A percentile compares a stretch with the other conserved stretches of the same genome.
These are phyloP conservation scores for Pseudomugil tenellus DNA, from an alignment of 2,797 vertebrate species.

Conservation along the genomic window DNA sequence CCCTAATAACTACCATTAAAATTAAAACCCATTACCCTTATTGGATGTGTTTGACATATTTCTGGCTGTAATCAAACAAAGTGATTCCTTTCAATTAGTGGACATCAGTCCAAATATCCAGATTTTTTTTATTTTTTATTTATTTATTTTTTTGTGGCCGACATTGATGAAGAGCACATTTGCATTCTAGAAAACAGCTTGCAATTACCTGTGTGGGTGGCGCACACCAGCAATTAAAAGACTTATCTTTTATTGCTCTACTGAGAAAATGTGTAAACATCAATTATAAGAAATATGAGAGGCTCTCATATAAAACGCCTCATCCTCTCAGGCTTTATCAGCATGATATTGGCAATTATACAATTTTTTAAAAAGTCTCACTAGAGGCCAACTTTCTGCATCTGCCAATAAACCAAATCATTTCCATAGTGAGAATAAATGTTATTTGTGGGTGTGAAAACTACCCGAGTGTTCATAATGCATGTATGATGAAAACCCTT, in stretches of 20 bases:
- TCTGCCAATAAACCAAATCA: conserved; percentile 22
- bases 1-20: too few species aligned
- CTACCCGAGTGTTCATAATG: not conserved
- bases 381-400: conserved; percentile 20
- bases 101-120: conserved; percentile 37
- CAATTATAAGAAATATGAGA: conserved; percentile 69
- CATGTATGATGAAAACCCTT: not conserved
- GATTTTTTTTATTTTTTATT: too few species aligned
- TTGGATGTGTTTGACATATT: not conserved
- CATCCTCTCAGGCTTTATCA: conserved; percentile 8
- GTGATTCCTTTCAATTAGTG: conserved; percentile 26
- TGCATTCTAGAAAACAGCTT: conserved; percentile 51
- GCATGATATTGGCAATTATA: conserved; percentile 16
- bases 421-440: conserved; percentile 1
- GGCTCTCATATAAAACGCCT: conserved; percentile 39
- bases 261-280: conserved; percentile 67
- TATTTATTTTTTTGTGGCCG: conserved; percentile 31
- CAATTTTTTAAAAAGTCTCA: not conserved
- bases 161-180: conserved; percentile 48
- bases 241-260: conserved; percentile 67
- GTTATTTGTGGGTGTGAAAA: conserved; percentile 17
- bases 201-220: conserved; percentile 62
- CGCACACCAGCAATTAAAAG: conserved; percentile 74
- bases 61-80: not conserved
- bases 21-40: not conserved